Evolutionary conservation across 2,113 vertebrate species (phyloP).

Genomic region (Plestiodon gilberti): DNA sequence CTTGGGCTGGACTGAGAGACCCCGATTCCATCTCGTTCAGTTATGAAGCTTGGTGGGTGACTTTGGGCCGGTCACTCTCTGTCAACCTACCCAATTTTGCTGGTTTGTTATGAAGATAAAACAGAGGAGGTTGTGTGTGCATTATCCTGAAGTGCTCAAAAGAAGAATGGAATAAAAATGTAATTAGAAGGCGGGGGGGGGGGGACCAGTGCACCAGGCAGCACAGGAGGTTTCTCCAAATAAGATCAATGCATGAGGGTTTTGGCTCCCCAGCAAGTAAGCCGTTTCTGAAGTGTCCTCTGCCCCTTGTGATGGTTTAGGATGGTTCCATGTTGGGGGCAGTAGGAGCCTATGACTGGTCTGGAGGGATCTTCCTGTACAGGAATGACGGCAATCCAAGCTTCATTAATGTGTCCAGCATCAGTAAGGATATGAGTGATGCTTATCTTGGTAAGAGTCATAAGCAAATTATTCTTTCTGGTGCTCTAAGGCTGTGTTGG

Average conservation of each 20-base stretch:
- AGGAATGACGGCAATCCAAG: neutral
- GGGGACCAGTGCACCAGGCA: too few relatives aligned
- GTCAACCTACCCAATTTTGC: too few relatives aligned
- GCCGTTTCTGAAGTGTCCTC: neutral
- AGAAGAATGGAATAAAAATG: too few relatives aligned
- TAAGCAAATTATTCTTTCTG: neutral
- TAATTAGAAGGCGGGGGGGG: too few relatives aligned
- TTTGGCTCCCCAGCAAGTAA: neutral
- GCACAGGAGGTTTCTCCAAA: neutral
- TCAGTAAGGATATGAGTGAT: constrained; percentile 42
- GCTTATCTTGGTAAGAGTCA: constrained; percentile 64
- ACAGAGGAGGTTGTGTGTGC: too few relatives aligned
- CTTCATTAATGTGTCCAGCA: constrained; percentile 56
- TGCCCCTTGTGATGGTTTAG: constrained; percentile 28
- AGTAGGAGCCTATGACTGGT: constrained; percentile 63
- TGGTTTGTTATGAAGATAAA: too few relatives aligned
- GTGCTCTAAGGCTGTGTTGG: neutral
- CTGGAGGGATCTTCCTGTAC: constrained; percentile 61
- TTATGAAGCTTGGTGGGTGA: too few relatives aligned
- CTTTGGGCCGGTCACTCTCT: too few relatives aligned
- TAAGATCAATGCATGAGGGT: neutral
- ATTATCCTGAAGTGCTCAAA: too few relatives aligned
- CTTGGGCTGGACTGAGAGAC: too few relatives aligned
- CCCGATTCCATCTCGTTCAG: too few relatives aligned
- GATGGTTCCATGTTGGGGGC: constrained; percentile 56